These are phyloP conservation scores for Slavum lentiscoides DNA, from an alignment of 2,888 invertebrate genomes.

Conservation along the genomic window DNA sequence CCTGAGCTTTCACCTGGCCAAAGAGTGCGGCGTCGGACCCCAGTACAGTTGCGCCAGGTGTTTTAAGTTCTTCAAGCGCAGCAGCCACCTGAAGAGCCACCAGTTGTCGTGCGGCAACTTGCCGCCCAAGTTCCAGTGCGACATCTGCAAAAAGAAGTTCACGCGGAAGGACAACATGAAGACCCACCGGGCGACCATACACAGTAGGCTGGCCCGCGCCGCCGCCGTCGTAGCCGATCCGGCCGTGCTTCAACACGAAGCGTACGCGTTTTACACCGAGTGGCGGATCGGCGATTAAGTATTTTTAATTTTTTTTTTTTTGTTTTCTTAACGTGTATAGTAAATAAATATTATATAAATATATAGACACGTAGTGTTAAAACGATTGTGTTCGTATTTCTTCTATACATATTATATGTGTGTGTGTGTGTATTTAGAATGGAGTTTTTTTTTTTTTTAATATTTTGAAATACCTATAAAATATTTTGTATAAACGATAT, in stretches of 20 bases:
- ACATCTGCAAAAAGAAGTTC: conserved; percentile 40
- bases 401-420: too few species aligned
- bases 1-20: conserved; percentile 56
- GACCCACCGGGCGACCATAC: conserved; percentile 38
- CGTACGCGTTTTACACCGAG: conserved; percentile 21
- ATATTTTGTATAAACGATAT: too few species aligned
- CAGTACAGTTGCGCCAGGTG: conserved; percentile 59
- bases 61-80: conserved; percentile 59
- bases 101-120: conserved; percentile 35
- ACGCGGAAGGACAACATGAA: conserved; percentile 46
- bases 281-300: neutral
- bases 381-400: too few species aligned
- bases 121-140: conserved; percentile 19
- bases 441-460: too few species aligned
- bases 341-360: too few species aligned
- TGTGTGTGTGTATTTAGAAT: too few species aligned
- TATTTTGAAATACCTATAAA: too few species aligned
- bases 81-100: conserved; percentile 48
- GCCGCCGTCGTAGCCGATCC: neutral
- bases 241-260: neutral
- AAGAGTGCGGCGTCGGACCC: conserved; percentile 53
- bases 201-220: neutral
- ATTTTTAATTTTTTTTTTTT: too few species aligned
- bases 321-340: too few species aligned
- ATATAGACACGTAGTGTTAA: too few species aligned